phyloP scores from a whole-genome alignment of 2,797 vertebrate species.

The Ptychadena robeensis region DNA sequence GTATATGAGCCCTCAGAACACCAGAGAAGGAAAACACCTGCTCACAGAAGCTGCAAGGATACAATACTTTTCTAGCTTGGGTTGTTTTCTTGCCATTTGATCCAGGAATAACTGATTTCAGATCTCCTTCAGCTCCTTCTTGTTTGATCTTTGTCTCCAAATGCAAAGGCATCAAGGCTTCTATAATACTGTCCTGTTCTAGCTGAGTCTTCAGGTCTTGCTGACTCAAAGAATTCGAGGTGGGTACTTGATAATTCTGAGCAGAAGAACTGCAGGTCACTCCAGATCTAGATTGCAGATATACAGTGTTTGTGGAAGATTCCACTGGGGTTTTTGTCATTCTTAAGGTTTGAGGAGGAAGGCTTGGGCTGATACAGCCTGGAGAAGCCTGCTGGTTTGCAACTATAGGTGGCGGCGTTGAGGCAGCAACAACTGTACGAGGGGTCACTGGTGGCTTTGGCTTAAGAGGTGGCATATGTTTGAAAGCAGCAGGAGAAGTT shows the following conservation, averaged over 20 bases:
- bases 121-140: conserved; percentile 84
- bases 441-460: conserved; percentile 91
- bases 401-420: conserved; percentile 88
- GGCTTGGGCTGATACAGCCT: conserved; percentile 89
- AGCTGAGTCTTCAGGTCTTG: conserved; percentile 79
- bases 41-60: conserved; percentile 91
- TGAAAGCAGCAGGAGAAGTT: conserved; percentile 80
- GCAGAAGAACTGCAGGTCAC: conserved; percentile 66
- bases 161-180: conserved; percentile 81
- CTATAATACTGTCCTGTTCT: conserved; percentile 86
- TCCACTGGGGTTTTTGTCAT: conserved; percentile 80
- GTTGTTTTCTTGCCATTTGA: conserved; percentile 74
- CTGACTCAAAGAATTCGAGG: conserved; percentile 72
- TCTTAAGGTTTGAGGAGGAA: conserved; percentile 82
- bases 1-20: conserved; percentile 91
- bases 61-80: conserved; percentile 81
- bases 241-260: conserved; percentile 69
- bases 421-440: conserved; percentile 85
- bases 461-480: conserved; percentile 90
- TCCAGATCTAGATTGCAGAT: conserved; percentile 69
- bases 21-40: conserved; percentile 92
- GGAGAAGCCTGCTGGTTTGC: conserved; percentile 91
- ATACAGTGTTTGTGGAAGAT: conserved; percentile 69
- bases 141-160: conserved; percentile 87
- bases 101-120: conserved; percentile 77